phyloP scores from a whole-genome alignment of 30 jellyfish, hydroid and myxozoan genomes.

The Clytia hemisphaerica region DNA sequence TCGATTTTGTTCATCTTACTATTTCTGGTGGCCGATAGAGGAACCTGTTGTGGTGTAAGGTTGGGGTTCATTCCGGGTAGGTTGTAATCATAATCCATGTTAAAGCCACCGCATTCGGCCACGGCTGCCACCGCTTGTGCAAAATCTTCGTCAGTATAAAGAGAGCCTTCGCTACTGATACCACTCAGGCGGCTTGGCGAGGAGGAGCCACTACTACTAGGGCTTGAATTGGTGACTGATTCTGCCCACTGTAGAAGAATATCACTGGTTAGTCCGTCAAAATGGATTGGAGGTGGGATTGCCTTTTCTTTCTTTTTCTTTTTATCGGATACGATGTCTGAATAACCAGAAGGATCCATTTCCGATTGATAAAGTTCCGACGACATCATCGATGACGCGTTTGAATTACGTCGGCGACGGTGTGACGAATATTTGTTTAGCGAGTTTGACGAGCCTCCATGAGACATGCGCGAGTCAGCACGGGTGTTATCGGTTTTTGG shows the following conservation, averaged over 20 bases:
- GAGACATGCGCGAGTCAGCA: conserved; percentile 93
- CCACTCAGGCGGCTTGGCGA: conserved; percentile 96
- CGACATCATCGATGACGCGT: conserved; percentile 98
- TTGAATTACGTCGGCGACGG: conserved; percentile 90
- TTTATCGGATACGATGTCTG: conserved; percentile 85
- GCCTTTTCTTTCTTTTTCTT: conserved; percentile 63
- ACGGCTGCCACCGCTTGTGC: conserved; percentile 99
- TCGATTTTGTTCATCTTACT: conserved; percentile 90
- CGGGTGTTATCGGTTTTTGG: conserved; percentile 94
- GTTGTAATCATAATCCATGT: conserved; percentile 84
- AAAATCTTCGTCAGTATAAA: conserved; percentile 91
- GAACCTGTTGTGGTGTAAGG: conserved; percentile 53
- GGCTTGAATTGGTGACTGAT: conserved; percentile 94
- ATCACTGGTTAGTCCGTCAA: conserved; percentile 97
- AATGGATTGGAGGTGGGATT: conserved; percentile 90
- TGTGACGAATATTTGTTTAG: conserved; percentile 71
- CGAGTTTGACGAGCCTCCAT: conserved; percentile 83
- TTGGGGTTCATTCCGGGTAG: conserved; percentile 73
- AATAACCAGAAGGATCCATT: conserved; percentile 97
- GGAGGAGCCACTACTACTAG: conserved; percentile 99
- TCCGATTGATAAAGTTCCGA: conserved; percentile 96
- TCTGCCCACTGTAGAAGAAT: conserved; percentile 98
- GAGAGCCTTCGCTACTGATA: conserved; percentile 92
- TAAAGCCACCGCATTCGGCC: conserved; percentile 94
- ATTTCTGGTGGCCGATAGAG: conserved; percentile 41